Percentiles rank a stretch among this genome's conserved stretches.
Conservation (phyloP, 2,797 vertebrate genomes). For the Antennarius maculatus region DNA sequence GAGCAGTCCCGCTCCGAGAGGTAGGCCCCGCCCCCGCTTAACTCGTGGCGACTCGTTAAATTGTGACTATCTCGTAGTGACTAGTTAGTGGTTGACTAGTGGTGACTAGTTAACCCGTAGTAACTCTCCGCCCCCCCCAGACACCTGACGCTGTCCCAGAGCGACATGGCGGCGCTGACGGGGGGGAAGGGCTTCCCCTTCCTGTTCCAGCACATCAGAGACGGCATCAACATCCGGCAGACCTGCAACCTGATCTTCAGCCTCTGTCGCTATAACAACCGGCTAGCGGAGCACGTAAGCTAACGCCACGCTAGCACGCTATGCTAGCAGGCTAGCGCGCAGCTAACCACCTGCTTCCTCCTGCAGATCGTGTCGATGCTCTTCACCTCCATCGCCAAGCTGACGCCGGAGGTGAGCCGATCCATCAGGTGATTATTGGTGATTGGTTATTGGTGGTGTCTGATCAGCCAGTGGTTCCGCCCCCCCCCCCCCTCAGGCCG, state of each 20-base stretch:
- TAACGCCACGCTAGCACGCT: too few relatives aligned
- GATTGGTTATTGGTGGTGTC: too few relatives aligned
- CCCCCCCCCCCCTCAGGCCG: conserved; percentile 80
- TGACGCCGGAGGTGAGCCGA: conserved; percentile 92
- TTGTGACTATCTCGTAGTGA: too few relatives aligned
- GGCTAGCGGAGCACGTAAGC: conserved; percentile 95
- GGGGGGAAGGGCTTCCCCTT: conserved; percentile 99
- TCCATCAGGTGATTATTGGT: too few relatives aligned
- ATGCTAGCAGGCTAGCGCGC: too few relatives aligned
- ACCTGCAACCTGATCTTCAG: conserved; percentile 99
- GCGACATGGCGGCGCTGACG: conserved; percentile 97
- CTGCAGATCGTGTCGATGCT: conserved; percentile 97
- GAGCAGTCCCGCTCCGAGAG: conserved; percentile 98
- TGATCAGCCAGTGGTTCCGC: too few relatives aligned
- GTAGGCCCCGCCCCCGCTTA: conserved; percentile 59
- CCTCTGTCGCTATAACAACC: conserved; percentile 97
- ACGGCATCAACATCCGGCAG: conserved; percentile 98
- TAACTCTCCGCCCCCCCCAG: conserved; percentile 63
- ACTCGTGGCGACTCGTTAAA: background rate
- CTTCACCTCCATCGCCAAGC: conserved; percentile 97
- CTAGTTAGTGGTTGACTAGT: too few relatives aligned
- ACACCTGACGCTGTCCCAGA: conserved; percentile 97
- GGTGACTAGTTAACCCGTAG: too few relatives aligned
- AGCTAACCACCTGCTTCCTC: background rate
- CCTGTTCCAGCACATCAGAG: conserved; percentile 98